Percentiles rank a stretch among this genome's conserved stretches.
phyloP scores from a whole-genome alignment of 2,113 vertebrate species.

The Melanerpes formicivorus region DNA sequence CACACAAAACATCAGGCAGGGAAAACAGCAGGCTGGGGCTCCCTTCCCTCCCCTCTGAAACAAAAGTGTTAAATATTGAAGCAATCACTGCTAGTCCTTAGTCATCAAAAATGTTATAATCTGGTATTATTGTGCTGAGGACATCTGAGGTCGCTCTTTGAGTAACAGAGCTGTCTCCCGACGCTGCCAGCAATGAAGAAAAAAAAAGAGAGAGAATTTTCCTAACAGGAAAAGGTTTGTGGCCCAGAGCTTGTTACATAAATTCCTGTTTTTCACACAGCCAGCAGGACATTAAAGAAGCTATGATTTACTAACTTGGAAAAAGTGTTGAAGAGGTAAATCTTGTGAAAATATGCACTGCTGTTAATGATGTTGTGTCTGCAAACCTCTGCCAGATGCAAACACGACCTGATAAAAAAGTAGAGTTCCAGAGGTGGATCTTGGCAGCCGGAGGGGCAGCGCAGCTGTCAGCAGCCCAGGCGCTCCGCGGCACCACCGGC shows the following conservation, averaged over 20 bases:
- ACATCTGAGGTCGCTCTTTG: conserved; percentile 81
- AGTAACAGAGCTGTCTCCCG: conserved; percentile 75
- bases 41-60: background rate
- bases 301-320: conserved; percentile 73
- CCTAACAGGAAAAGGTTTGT: conserved; percentile 84
- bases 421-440: background rate
- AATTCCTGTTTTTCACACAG: conserved; percentile 85
- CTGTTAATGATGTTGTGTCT: conserved; percentile 68
- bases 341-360: conserved; percentile 66
- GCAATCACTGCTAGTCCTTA: conserved; percentile 63
- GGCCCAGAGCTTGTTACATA: conserved; percentile 78
- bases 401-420: conserved; percentile 56
- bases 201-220: conserved; percentile 61
- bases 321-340: conserved; percentile 66
- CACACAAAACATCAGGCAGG: background rate
- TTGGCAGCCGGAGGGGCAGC: background rate
- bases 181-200: conserved; percentile 77
- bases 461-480: background rate
- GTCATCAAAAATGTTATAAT: conserved; percentile 78
- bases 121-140: conserved; percentile 76
- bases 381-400: conserved; percentile 49
- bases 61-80: conserved; percentile 66
- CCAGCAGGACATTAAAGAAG: conserved; percentile 76
- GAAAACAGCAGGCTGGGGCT: background rate
- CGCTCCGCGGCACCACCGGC: rapidly evolving